Evolutionary conservation across 23 tunicate genomes (phyloP).

Genomic region (Ascidia mentula): DNA sequence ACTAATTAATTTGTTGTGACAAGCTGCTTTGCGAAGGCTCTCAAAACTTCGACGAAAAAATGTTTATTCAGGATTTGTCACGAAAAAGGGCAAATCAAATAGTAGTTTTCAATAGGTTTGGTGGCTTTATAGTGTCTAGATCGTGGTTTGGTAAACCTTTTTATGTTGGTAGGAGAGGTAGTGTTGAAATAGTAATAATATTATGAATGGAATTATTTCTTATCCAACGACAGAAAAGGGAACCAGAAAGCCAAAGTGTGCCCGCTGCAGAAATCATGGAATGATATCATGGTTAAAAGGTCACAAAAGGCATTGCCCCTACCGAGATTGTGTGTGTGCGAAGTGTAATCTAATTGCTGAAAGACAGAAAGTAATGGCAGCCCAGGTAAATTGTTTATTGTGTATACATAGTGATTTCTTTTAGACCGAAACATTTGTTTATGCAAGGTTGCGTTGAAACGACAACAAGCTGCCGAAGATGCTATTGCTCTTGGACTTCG

Average conservation of each 20-base stretch:
- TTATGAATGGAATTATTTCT: constrained; percentile 64
- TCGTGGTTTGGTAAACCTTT: not conserved
- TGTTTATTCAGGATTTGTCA: too few species aligned
- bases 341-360: constrained; percentile 90
- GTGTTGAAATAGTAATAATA: too few species aligned
- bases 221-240: constrained; percentile 96
- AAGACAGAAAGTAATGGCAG: constrained; percentile 97
- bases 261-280: constrained; percentile 95
- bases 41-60: too few species aligned
- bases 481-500: constrained; percentile 95
- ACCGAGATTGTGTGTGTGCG: constrained; percentile 80
- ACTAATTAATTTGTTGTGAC: not conserved
- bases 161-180: too few species aligned
- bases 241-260: constrained; percentile 95
- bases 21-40: too few species aligned
- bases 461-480: constrained; percentile 99
- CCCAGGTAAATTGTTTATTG: constrained; percentile 59
- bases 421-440: too few species aligned
- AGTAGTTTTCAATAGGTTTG: too few species aligned
- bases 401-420: not conserved
- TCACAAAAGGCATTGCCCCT: constrained; percentile 87
- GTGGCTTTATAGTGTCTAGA: too few species aligned
- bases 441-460: constrained; percentile 83
- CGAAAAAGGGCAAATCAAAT: too few species aligned
- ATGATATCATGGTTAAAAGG: constrained; percentile 97